Conservation (phyloP, 2,888 invertebrate genomes). For the Erannis defoliaria region DNA sequence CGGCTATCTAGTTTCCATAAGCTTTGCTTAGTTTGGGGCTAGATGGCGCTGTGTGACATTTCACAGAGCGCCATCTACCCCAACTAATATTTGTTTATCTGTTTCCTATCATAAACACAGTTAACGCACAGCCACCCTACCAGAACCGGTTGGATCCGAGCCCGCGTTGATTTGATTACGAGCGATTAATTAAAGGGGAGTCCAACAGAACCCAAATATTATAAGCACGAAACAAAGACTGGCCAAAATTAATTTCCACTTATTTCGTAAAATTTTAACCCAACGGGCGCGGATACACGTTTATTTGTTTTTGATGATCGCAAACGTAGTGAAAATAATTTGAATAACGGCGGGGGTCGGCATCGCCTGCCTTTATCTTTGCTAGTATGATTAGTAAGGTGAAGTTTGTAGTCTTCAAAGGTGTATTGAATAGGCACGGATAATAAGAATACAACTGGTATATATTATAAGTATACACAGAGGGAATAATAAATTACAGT, state of each 20-base stretch:
- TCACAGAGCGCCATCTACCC: too few species aligned
- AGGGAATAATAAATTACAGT: too few species aligned
- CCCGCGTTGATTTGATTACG: constrained; percentile 73
- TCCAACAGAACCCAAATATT: constrained; percentile 62
- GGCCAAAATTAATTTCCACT: constrained; percentile 67
- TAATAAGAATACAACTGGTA: too few species aligned
- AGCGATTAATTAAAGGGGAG: constrained; percentile 73
- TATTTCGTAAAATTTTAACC: constrained; percentile 53
- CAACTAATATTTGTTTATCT: too few species aligned
- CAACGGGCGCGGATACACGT: constrained; percentile 30
- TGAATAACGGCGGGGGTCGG: constrained; percentile 22
- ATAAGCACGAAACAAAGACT: constrained; percentile 59
- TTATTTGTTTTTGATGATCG: constrained; percentile 51
- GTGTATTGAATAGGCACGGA: too few species aligned
- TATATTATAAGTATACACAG: too few species aligned
- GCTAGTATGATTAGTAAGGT: background rate
- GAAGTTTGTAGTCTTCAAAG: too few species aligned
- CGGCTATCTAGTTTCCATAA: too few species aligned
- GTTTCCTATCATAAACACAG: background rate
- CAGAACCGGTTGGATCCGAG: constrained; percentile 54
- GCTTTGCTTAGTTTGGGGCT: too few species aligned
- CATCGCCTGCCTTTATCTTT: constrained; percentile 4
- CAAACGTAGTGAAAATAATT: constrained; percentile 45
- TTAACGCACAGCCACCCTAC: constrained; percentile 17
- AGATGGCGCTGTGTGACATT: too few species aligned